phyloP scores from a whole-genome alignment of 2,113 vertebrate genomes.

The Neogale vison region DNA sequence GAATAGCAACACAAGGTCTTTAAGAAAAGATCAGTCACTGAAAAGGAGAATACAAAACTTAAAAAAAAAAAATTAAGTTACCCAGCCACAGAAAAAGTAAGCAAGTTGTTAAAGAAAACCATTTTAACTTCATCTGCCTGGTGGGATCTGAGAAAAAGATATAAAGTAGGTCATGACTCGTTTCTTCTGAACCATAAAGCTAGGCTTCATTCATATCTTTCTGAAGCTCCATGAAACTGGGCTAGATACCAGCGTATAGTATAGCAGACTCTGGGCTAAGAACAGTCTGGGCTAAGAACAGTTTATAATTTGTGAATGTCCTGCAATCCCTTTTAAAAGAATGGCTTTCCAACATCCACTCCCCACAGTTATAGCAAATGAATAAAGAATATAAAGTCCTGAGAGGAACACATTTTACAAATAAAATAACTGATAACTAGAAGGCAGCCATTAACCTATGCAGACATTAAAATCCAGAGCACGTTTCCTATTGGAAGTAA shows the following conservation, averaged over 20 bases:
- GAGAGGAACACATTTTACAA: constrained; percentile 30
- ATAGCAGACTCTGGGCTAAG: background rate
- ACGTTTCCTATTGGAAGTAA: constrained; percentile 49
- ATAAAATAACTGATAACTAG: constrained; percentile 23
- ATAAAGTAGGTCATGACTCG: background rate
- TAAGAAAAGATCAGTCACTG: background rate
- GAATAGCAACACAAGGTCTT: constrained; percentile 40
- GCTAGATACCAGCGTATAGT: background rate
- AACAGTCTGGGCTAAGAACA: background rate
- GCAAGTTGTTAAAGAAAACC: constrained; percentile 15
- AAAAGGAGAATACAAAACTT: background rate
- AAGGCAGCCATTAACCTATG: background rate
- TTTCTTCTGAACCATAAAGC: constrained; percentile 37
- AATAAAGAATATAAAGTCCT: background rate
- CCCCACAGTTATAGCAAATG: background rate
- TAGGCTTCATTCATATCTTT: background rate
- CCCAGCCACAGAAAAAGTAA: constrained; percentile 1
- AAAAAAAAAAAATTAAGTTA: background rate
- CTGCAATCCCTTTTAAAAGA: background rate
- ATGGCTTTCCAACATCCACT: background rate
- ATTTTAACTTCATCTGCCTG: constrained; percentile 25
- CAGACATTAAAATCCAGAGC: constrained; percentile 12
- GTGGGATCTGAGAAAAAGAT: background rate
- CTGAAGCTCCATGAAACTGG: background rate
- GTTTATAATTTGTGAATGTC: background rate